Evolutionary conservation across 2,888 invertebrate genomes (phyloP).

Genomic region (Hyppa rectilinea): DNA sequence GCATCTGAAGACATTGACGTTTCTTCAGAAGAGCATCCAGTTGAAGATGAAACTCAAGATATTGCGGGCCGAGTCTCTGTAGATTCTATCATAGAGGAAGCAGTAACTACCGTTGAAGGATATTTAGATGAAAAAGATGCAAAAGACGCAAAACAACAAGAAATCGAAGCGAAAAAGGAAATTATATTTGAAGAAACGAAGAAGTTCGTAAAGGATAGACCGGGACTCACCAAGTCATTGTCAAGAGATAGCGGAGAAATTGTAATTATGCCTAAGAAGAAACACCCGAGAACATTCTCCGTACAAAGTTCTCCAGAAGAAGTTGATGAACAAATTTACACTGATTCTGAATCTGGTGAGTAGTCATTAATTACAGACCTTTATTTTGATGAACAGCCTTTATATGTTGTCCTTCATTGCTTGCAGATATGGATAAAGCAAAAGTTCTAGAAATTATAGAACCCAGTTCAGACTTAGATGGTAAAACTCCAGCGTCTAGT

Average conservation of each 20-base stretch:
- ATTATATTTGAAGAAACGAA: constrained; percentile 79
- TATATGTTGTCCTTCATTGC: constrained; percentile 4
- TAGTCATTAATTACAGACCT: not conserved
- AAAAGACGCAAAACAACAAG: constrained; percentile 74
- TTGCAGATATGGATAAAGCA: constrained; percentile 89
- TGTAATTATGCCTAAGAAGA: constrained; percentile 87
- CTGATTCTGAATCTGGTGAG: constrained; percentile 89
- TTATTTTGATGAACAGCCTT: not conserved
- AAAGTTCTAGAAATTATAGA: constrained; percentile 90
- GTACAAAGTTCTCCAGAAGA: constrained; percentile 90
- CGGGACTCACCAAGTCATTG: constrained; percentile 86
- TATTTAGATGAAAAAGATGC: constrained; percentile 79
- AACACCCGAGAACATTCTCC: constrained; percentile 87
- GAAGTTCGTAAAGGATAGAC: constrained; percentile 81
- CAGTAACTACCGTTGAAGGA: constrained; percentile 84
- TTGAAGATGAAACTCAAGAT: constrained; percentile 74
- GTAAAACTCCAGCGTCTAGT: constrained; percentile 81
- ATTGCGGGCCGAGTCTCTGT: constrained; percentile 84
- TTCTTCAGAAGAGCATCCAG: constrained; percentile 82
- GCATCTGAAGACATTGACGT: constrained; percentile 87
- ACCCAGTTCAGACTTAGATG: constrained; percentile 85
- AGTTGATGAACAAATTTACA: constrained; percentile 89
- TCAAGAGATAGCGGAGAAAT: constrained; percentile 88
- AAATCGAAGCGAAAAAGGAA: constrained; percentile 78
- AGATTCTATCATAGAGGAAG: constrained; percentile 88